Percentiles rank a stretch among this genome's conserved stretches.
These are phyloP conservation scores for Asbolus verrucosus DNA, from an alignment of 1,140 invertebrate genomes.

Conservation along the genomic window DNA sequence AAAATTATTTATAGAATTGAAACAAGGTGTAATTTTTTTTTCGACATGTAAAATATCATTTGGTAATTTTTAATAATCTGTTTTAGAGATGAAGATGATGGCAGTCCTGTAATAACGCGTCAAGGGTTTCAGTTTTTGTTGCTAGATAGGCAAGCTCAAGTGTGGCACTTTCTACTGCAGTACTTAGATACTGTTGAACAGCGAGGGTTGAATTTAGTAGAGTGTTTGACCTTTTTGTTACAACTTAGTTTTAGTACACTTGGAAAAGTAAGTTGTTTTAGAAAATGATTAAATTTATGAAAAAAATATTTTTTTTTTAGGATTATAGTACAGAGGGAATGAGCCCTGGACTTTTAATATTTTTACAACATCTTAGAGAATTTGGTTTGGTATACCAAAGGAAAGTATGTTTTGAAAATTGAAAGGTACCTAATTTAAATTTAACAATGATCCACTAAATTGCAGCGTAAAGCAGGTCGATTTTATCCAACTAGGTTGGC, in stretches of 20 bases:
- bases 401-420: slow-evolving; percentile 72
- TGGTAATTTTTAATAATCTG: slow-evolving; percentile 27
- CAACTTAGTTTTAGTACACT: slow-evolving; percentile 96
- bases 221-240: slow-evolving; percentile 94
- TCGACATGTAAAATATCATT: too few species aligned
- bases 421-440: neutral
- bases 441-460: slow-evolving; percentile 24
- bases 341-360: slow-evolving; percentile 87
- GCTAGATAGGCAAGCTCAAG: slow-evolving; percentile 90
- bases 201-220: slow-evolving; percentile 85
- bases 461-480: slow-evolving; percentile 84
- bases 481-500: slow-evolving; percentile 96
- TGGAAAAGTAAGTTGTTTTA: slow-evolving; percentile 79
- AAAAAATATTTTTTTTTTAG: slow-evolving; percentile 65
- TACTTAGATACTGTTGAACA: slow-evolving; percentile 93
- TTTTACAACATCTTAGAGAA: slow-evolving; percentile 95
- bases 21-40: too few species aligned
- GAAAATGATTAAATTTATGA: slow-evolving; percentile 18
- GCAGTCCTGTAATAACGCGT: slow-evolving; percentile 88
- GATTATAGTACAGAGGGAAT: slow-evolving; percentile 97
- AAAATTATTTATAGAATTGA: too few species aligned
- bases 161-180: slow-evolving; percentile 98
- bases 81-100: slow-evolving; percentile 81
- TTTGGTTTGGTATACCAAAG: slow-evolving; percentile 97
- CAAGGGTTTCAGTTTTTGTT: slow-evolving; percentile 97